Conservation (phyloP, 2,888 invertebrate species). For the Synanthedon myopaeformis region DNA sequence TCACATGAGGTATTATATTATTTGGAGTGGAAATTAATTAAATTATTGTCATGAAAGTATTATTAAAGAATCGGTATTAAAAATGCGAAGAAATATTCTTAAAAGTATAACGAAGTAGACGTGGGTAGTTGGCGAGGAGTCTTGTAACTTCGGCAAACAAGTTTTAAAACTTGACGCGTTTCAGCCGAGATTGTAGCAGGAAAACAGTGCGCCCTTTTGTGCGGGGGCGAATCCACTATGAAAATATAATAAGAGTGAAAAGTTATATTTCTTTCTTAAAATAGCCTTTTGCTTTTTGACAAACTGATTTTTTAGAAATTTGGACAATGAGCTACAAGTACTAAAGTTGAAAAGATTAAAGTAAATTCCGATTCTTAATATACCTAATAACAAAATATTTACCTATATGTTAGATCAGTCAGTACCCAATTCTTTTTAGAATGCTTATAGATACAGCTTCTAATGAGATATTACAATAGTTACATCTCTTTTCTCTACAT, state of each 20-base stretch:
- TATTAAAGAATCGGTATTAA: neutral
- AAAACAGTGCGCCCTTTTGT: conserved; percentile 16
- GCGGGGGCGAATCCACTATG: conserved; percentile 7
- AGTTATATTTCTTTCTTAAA: neutral
- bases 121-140: neutral
- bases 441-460: no score
- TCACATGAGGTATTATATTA: no score
- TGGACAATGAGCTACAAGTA: no score
- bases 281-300: neutral
- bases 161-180: conserved; percentile 21
- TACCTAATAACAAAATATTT: no score
- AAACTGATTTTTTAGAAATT: no score
- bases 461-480: no score
- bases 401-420: no score
- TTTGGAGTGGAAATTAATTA: no score
- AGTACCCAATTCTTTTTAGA: no score
- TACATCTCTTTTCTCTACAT: no score
- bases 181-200: conserved; percentile 17
- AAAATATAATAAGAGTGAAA: neutral
- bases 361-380: no score
- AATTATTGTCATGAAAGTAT: neutral
- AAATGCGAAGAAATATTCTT: neutral
- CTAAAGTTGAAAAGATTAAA: no score
- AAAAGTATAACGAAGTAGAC: neutral
- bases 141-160: conserved; percentile 18